Evolutionary conservation across 2,888 invertebrate genomes (phyloP), one percentile per base, ranked within the genome.

Genomic region (Polyommatus iphigenia): DNA sequence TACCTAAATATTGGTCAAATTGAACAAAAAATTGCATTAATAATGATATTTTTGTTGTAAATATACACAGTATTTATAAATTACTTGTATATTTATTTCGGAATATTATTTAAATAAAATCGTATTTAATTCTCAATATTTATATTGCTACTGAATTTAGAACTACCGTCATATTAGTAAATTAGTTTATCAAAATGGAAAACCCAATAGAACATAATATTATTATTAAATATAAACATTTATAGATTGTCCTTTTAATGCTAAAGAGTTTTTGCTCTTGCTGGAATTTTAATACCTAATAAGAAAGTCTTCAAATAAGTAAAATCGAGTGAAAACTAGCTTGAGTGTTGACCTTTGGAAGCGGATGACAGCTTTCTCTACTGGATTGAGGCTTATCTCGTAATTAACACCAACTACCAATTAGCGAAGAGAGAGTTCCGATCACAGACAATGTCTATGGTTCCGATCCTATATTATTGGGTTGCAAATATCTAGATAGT

Each of bases 301-400:
- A 67, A 2, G 67, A 67, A 67, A 29, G 67, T 67, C 1, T 8
- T 20, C 8, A 8, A 10, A 5, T 32, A 67, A 2, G 24, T 67
- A 67, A 32, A 29, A 67, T 67, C 29, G 6, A 32, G 67, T 67
- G 67, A 67, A 29, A 54, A 67, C 13, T 32, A 6, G 29, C 67
- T 29, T 67, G 24, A 24, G 24, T 24, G 24, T 24, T 24, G 67
- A 67, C 67, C 67, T 67, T 67, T 67, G 7, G 18, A 6, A 32
- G 67, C 67, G 67, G 67, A 67, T 29, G 67, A 67, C 18, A 67
- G 67, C 67, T 67, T 67, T 67, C 67, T 67, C 67, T 15, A 67
- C 29, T 5, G 29, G 29, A 62, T 29, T 32, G 67, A 67, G 6
- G 67, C 67, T 67, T 67, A 67, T 67, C 67, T 67, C 15, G 29